Percentiles rank a stretch among this genome's conserved stretches.
Conservation (phyloP, 2,797 vertebrate species). For the Ceryle rudis region DNA sequence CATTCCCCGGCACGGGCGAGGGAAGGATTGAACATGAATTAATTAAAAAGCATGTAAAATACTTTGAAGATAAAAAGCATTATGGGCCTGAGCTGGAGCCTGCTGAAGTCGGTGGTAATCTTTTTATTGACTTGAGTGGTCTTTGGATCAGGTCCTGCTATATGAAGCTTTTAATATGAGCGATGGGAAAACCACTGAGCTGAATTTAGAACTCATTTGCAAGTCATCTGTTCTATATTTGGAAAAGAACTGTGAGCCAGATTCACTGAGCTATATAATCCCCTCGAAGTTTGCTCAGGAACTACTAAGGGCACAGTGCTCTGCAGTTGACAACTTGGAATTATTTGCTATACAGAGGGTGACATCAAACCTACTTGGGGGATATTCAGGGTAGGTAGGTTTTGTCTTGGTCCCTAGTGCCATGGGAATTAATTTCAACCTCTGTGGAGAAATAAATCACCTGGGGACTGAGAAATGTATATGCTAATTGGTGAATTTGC, state of each 20-base stretch:
- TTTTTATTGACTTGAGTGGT: background rate
- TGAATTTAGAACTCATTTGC: conserved; percentile 42
- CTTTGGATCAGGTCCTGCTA: background rate
- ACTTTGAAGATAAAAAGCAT: background rate
- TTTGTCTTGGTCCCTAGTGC: background rate
- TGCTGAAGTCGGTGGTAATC: background rate
- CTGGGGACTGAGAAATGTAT: background rate
- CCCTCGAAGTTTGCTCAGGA: background rate
- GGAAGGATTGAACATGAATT: background rate
- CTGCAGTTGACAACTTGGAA: background rate
- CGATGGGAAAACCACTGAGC: background rate
- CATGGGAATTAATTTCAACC: background rate
- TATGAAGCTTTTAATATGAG: background rate
- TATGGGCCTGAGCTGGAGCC: background rate
- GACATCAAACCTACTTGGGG: background rate
- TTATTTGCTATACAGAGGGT: background rate
- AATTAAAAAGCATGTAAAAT: background rate
- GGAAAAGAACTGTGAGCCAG: background rate
- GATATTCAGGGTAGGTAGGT: background rate
- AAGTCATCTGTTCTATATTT: conserved; percentile 18
- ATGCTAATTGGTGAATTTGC: conserved; percentile 40
- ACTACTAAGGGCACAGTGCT: background rate
- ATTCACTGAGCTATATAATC: conserved; percentile 19
- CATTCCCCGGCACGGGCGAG: background rate
- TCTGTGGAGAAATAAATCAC: background rate